Evolutionary conservation across 2,113 vertebrate species (phyloP), one percentile per base, ranked within the genome.

Genomic region (Poicephalus meyeri): DNA sequence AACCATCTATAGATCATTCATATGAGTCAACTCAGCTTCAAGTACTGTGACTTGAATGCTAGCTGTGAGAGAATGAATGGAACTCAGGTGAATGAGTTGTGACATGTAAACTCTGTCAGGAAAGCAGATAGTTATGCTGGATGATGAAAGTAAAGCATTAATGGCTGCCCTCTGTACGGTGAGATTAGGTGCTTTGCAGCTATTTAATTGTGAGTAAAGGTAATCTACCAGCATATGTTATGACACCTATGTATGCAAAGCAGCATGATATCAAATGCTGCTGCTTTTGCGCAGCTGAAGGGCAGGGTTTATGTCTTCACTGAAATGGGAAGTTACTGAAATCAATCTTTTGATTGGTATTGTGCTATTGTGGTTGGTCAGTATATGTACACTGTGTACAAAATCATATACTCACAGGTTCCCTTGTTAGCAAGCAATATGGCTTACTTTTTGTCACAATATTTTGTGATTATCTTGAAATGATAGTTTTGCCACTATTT

Each of bases 1-100:
- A 97, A 93, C 93, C 87, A 82, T 92, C 84, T 87, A 96, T 85
- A 97, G 96, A 97, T 98, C 97, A 97, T 96, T 98, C 96, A 93
- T 52, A 92, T 91, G 44, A 96, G 93, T 89, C 94, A 97, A 90
- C 74, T 96, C 86, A 92, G 72, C 89, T 97, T 97, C 89, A 95
- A 96, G 56, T 69, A 84, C 80, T 56, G 89, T 89, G 74, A 94
- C 92, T 96, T 94, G 80, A 96, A 96, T 90, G 52, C 53, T 28
- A 79, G 35, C 58, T 73, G 47, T 90, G 92, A 94, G 55, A 47
- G 85, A 96, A 88, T 97, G 93, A 96, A 87, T 88, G 73, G 90
- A 89, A 92, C 71, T 96, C 76, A 80, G 64, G 66, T 86, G 96
- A 97, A 95, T 96, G 83, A 95, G 71, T 65, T 91, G 78, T 80